Conservation (phyloP, 2,888 invertebrate species). For the Stenoptilia bipunctidactyla region DNA sequence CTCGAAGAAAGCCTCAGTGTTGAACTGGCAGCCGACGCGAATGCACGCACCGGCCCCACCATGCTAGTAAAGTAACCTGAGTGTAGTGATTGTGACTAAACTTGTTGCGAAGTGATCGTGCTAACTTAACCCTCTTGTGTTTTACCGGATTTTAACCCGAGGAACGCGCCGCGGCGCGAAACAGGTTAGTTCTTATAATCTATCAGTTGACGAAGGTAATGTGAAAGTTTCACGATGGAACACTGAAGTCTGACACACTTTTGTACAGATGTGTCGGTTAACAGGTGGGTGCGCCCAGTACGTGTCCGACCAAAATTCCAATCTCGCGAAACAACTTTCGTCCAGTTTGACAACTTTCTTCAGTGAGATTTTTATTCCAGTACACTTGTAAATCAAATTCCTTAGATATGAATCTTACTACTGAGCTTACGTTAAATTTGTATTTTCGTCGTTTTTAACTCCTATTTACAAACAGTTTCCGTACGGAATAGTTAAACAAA, state of each 20-base stretch:
- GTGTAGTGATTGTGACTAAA: constrained; percentile 57
- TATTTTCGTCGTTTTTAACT: too few relatives aligned
- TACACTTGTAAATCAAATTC: constrained; percentile 16
- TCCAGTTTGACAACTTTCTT: constrained; percentile 54
- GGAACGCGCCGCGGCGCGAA: constrained; percentile 51
- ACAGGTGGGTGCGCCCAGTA: constrained; percentile 62
- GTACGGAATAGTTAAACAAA: too few relatives aligned
- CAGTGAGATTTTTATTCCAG: constrained; percentile 23
- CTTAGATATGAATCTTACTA: constrained; percentile 16
- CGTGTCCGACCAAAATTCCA: constrained; percentile 59
- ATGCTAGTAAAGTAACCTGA: constrained; percentile 57
- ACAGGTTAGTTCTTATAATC: constrained; percentile 38
- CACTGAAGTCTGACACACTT: constrained; percentile 67
- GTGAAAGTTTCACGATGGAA: constrained; percentile 68
- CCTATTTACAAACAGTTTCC: too few relatives aligned
- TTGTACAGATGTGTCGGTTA: constrained; percentile 58
- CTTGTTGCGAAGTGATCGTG: constrained; percentile 27
- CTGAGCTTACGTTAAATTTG: too few relatives aligned
- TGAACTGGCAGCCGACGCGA: constrained; percentile 62
- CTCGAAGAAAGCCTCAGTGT: constrained; percentile 63
- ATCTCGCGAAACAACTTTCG: constrained; percentile 47
- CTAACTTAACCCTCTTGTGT: constrained; percentile 66
- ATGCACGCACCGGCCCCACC: constrained; percentile 55
- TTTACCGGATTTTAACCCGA: constrained; percentile 56
- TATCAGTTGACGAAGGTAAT: constrained; percentile 46